These are phyloP conservation scores for Galendromus occidentalis DNA, from an alignment of 1,140 invertebrate species.

Conservation along the genomic window DNA sequence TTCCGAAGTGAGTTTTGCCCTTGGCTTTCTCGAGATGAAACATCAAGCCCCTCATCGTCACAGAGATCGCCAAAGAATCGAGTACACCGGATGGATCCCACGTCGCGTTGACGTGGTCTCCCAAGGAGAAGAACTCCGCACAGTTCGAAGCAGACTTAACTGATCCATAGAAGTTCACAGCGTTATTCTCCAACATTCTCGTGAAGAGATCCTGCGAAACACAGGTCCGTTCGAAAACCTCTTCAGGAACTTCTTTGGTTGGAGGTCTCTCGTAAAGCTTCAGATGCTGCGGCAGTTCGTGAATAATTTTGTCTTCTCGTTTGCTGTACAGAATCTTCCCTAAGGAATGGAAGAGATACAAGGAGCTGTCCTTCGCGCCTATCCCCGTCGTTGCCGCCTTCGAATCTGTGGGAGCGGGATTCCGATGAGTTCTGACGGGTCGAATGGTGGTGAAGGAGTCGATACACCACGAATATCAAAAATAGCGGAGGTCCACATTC, in stretches of 20 bases:
- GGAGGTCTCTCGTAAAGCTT: background rate
- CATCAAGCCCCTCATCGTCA: background rate
- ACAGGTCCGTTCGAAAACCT: background rate
- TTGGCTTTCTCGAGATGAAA: background rate
- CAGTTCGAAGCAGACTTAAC: background rate
- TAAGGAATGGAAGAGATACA: conserved; percentile 7
- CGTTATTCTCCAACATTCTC: conserved; percentile 4
- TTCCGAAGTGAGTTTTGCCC: background rate
- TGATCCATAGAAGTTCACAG: background rate
- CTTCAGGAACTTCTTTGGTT: background rate
- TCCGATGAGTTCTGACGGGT: no score
- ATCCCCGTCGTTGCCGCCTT: no score
- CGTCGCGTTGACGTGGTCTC: background rate
- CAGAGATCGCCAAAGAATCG: background rate
- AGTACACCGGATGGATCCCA: background rate
- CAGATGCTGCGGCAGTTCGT: background rate
- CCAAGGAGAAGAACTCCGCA: background rate
- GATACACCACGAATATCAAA: no score
- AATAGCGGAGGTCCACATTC: no score
- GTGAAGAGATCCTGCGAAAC: background rate
- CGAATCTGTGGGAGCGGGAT: no score
- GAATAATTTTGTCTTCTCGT: background rate
- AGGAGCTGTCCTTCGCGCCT: background rate
- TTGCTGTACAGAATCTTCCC: background rate
- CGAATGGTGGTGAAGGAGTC: no score